Conservation (phyloP, 2,888 invertebrate genomes). For the Agrypnus murinus region DNA sequence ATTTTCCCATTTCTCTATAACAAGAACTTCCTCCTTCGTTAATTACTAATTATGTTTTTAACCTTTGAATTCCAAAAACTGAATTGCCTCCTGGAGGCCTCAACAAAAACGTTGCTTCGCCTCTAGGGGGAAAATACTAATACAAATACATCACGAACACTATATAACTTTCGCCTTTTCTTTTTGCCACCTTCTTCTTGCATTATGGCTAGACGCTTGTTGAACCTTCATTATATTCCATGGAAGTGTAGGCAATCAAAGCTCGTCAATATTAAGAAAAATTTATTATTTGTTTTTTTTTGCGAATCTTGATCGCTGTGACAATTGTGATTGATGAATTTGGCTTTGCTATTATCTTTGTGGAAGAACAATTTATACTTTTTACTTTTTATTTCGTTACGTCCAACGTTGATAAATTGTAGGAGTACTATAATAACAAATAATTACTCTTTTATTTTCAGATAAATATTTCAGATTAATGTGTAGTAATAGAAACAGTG, state of each 20-base stretch:
- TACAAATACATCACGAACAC: constrained; percentile 38
- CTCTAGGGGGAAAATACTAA: constrained; percentile 31
- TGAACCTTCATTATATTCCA: constrained; percentile 34
- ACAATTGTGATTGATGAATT: constrained; percentile 29
- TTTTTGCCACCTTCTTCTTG: constrained; percentile 23
- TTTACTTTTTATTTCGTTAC: constrained; percentile 6
- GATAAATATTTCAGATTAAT: background rate
- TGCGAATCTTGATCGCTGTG: constrained; percentile 23
- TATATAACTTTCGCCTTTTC: constrained; percentile 38
- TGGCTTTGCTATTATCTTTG: constrained; percentile 1
- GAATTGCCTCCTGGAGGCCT: background rate
- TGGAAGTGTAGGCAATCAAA: constrained; percentile 25
- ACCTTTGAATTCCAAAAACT: constrained; percentile 24
- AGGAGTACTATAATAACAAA: background rate
- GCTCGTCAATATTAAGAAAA: constrained; percentile 21
- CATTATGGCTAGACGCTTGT: constrained; percentile 35
- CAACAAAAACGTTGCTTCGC: constrained; percentile 25
- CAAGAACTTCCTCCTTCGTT: constrained; percentile 7
- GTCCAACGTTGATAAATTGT: constrained; percentile 8
- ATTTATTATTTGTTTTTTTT: constrained; percentile 33
- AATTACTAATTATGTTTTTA: constrained; percentile 31
- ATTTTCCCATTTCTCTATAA: background rate
- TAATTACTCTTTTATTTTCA: background rate
- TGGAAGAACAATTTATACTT: constrained; percentile 13
- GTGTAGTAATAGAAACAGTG: background rate